A percentile compares a stretch with the other conserved stretches of the same genome.
These are phyloP conservation scores for Cebidichthys violaceus DNA, from an alignment of 2,113 vertebrate species.

Conservation along the genomic window DNA sequence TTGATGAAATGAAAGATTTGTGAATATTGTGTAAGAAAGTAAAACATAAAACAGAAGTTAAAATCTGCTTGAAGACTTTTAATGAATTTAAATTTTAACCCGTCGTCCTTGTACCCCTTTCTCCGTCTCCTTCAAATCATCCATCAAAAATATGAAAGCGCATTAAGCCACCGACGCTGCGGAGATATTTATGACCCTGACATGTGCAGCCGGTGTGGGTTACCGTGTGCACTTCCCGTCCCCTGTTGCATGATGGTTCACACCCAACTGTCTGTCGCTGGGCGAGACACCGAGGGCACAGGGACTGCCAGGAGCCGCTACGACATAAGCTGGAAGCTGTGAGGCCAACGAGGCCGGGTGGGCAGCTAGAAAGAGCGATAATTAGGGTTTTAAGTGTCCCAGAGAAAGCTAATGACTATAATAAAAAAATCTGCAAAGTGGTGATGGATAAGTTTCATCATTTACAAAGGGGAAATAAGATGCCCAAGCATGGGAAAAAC, in stretches of 20 bases:
- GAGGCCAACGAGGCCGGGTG: background rate
- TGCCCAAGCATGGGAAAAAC: background rate
- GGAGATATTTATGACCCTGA: conserved; percentile 35
- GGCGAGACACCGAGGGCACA: background rate
- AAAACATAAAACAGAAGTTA: background rate
- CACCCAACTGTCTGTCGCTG: conserved; percentile 25
- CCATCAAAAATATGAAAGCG: conserved; percentile 13
- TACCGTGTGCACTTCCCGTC: conserved; percentile 18
- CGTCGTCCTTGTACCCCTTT: background rate
- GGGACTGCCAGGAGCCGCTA: conserved; percentile 34
- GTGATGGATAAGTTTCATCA: background rate
- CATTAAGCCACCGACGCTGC: background rate
- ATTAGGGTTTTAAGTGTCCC: background rate
- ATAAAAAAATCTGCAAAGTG: background rate
- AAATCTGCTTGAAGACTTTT: background rate
- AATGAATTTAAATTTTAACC: background rate
- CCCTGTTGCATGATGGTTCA: background rate
- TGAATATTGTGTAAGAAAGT: background rate
- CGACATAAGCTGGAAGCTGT: conserved; percentile 17
- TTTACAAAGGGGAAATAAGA: background rate
- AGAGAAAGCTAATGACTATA: too few relatives aligned
- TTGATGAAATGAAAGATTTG: background rate
- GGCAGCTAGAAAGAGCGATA: conserved; percentile 3
- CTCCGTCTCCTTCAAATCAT: conserved; percentile 3
- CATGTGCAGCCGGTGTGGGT: conserved; percentile 35